phyloP scores from a whole-genome alignment of 2,888 invertebrate genomes.

The Psylliodes chrysocephalus region DNA sequence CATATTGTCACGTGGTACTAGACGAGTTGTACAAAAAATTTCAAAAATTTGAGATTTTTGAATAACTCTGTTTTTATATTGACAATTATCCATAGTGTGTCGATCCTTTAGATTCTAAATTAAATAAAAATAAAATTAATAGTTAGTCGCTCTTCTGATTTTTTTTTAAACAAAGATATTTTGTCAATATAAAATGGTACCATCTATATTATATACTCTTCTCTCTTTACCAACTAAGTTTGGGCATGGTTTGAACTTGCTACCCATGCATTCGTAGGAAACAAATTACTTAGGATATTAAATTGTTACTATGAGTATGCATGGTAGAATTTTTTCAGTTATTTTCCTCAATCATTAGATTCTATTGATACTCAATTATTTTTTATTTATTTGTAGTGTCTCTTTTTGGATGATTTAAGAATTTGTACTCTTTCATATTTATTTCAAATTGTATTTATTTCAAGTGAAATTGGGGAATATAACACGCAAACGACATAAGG shows the following conservation, averaged over 20 bases:
- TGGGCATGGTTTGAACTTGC: conserved; percentile 55
- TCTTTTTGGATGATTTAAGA: not conserved
- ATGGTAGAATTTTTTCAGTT: conserved; percentile 50
- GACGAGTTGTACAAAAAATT: not conserved
- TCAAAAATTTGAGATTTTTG: not conserved
- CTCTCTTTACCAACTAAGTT: conserved; percentile 45
- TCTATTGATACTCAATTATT: not conserved
- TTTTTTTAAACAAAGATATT: too few relatives aligned
- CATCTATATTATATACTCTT: conserved; percentile 10
- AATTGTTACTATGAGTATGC: conserved; percentile 51
- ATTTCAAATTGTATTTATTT: not conserved
- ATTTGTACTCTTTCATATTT: too few relatives aligned
- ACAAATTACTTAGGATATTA: conserved; percentile 51
- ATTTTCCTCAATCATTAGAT: conserved; percentile 28
- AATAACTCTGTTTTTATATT: not conserved
- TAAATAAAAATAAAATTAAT: too few relatives aligned
- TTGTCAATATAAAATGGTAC: not conserved
- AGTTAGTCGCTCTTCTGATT: too few relatives aligned
- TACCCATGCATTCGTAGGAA: conserved; percentile 56
- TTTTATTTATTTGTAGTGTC: conserved; percentile 7
- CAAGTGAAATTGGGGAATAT: conserved; percentile 11
- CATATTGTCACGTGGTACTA: conserved; percentile 8
- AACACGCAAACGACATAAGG: not conserved
- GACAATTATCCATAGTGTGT: not conserved
- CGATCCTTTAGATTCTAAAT: too few relatives aligned